phyloP scores from a whole-genome alignment of 2,113 vertebrate species.

The Beaufortia kweichowensis region DNA sequence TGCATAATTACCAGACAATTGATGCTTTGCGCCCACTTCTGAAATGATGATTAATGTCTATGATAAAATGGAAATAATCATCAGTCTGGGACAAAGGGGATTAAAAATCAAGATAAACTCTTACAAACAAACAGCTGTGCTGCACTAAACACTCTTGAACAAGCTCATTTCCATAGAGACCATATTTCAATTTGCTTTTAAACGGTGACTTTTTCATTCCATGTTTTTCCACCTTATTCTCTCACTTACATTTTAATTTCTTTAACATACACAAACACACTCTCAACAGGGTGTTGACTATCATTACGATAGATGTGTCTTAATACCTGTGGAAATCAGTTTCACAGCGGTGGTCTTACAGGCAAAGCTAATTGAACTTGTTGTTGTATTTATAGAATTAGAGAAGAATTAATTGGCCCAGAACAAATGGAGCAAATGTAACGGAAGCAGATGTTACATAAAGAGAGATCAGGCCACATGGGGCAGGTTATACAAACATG shows the following conservation, averaged over 20 bases:
- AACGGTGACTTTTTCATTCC: background rate
- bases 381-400: conserved; percentile 70
- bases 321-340: conserved; percentile 69
- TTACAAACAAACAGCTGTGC: conserved; percentile 63
- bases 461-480: conserved; percentile 20
- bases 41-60: conserved; percentile 33
- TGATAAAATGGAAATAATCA: conserved; percentile 34
- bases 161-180: conserved; percentile 65
- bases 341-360: conserved; percentile 63
- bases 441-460: conserved; percentile 49
- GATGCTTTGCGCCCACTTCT: conserved; percentile 25
- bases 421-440: conserved; percentile 58
- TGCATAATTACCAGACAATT: conserved; percentile 35
- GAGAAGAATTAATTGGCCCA: conserved; percentile 64
- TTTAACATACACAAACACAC: conserved; percentile 29
- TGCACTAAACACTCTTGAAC: conserved; percentile 55
- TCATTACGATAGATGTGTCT: conserved; percentile 52
- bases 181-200: conserved; percentile 64
- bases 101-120: conserved; percentile 36
- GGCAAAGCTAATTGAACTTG: conserved; percentile 66
- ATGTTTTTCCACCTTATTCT: background rate
- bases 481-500: conserved; percentile 55
- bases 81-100: conserved; percentile 1
- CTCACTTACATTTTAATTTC: background rate
- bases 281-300: conserved; percentile 25